Conservation (phyloP, 92 coral and sea anemone species). For the Phenganax subtilis region DNA sequence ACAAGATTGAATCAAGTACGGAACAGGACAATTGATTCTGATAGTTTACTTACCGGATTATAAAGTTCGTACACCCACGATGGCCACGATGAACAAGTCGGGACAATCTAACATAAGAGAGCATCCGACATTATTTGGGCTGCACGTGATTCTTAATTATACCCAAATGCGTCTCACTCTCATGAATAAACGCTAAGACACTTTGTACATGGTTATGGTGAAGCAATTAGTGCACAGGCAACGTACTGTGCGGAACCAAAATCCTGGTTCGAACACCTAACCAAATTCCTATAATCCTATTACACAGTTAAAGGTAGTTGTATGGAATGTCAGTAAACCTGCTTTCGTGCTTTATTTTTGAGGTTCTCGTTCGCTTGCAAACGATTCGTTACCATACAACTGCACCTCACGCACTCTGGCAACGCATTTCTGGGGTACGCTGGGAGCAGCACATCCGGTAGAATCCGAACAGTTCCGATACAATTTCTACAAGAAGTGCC, state of each 20-base stretch:
- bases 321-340: background rate
- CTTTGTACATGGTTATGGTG: too few species aligned
- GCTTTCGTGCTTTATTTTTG: background rate
- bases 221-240: too few species aligned
- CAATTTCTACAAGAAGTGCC: slow-evolving; percentile 47
- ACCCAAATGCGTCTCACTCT: too few species aligned
- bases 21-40: background rate
- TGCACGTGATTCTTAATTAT: too few species aligned
- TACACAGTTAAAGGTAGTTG: background rate
- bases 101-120: slow-evolving; percentile 47
- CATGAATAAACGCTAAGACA: too few species aligned
- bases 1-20: too few species aligned
- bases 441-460: slow-evolving; percentile 70
- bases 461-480: slow-evolving; percentile 69
- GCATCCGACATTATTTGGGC: background rate
- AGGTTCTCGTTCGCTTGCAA: slow-evolving; percentile 14
- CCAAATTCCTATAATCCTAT: background rate
- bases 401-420: slow-evolving; percentile 16
- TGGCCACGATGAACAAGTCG: slow-evolving; percentile 90
- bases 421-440: slow-evolving; percentile 82
- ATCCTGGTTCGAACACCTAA: too few species aligned
- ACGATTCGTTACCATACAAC: slow-evolving; percentile 16
- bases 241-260: too few species aligned
- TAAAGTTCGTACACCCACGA: slow-evolving; percentile 88
- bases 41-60: slow-evolving; percentile 71